phyloP scores from a whole-genome alignment of 2,888 invertebrate species.

The Leptothorax acervorum region DNA sequence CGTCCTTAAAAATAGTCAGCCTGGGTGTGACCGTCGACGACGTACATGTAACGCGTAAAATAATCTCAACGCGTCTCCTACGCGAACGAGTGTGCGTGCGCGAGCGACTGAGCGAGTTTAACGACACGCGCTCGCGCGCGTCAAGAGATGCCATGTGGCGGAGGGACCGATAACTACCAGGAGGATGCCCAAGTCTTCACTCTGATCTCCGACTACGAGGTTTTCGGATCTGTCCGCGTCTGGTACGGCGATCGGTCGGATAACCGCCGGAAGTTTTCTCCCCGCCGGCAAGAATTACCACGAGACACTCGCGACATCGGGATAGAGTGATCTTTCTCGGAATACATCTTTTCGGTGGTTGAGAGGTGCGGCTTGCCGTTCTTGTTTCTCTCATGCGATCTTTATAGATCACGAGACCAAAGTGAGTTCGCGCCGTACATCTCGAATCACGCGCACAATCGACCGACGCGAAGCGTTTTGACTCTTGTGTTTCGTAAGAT shows the following conservation, averaged over 20 bases:
- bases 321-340: not conserved
- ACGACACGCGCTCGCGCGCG: constrained; percentile 58
- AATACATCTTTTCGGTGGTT: not conserved
- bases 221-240: constrained; percentile 75
- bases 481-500: not conserved
- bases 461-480: not conserved
- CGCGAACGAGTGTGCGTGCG: constrained; percentile 50
- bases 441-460: not conserved
- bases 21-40: constrained; percentile 78
- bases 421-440: not conserved
- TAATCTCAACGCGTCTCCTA: constrained; percentile 61
- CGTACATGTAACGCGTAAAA: constrained; percentile 78
- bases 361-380: not conserved
- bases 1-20: constrained; percentile 82
- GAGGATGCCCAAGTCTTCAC: constrained; percentile 78
- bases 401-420: not conserved
- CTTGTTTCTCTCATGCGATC: not conserved
- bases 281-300: not conserved
- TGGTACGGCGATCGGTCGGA: not conserved
- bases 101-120: constrained; percentile 36
- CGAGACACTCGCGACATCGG: constrained; percentile 7
- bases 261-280: not conserved
- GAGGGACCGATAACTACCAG: constrained; percentile 70
- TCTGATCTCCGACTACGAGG: constrained; percentile 80
- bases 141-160: constrained; percentile 65